Evolutionary conservation across 2,113 vertebrate genomes (phyloP).

Genomic region (Caretta caretta): DNA sequence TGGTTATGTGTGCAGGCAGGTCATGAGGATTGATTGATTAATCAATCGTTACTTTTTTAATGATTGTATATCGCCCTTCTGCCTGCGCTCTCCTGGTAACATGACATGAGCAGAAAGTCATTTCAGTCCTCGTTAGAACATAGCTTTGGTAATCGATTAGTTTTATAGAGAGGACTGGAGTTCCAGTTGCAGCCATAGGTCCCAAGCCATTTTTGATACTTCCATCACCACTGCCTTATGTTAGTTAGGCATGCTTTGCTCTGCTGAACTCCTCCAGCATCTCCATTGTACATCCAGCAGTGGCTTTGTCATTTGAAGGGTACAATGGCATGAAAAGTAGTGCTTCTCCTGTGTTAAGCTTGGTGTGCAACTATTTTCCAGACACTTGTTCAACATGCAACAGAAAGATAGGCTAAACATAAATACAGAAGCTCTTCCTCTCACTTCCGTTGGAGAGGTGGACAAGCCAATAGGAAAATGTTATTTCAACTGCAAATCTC

Average conservation of each 20-base stretch:
- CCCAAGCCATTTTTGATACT: background rate
- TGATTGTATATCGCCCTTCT: background rate
- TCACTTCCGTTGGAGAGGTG: conserved; percentile 5
- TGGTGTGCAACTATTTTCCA: background rate
- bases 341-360: background rate
- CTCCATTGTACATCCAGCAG: background rate
- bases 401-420: background rate
- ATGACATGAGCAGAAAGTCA: background rate
- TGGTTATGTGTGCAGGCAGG: background rate
- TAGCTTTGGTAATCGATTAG: background rate
- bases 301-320: background rate
- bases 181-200: background rate
- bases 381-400: background rate
- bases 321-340: background rate
- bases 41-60: background rate
- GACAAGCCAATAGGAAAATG: background rate
- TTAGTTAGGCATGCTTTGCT: background rate
- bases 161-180: background rate
- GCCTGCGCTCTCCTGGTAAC: background rate
- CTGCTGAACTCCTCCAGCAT: background rate
- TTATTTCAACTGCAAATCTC: background rate
- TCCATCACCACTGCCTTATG: background rate
- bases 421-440: background rate
- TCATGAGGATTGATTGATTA: background rate
- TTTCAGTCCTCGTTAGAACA: background rate